Evolutionary conservation across 2,113 vertebrate genomes (phyloP), one percentile per base, ranked within the genome.

Genomic region (Thoracochromis brauschi): DNA sequence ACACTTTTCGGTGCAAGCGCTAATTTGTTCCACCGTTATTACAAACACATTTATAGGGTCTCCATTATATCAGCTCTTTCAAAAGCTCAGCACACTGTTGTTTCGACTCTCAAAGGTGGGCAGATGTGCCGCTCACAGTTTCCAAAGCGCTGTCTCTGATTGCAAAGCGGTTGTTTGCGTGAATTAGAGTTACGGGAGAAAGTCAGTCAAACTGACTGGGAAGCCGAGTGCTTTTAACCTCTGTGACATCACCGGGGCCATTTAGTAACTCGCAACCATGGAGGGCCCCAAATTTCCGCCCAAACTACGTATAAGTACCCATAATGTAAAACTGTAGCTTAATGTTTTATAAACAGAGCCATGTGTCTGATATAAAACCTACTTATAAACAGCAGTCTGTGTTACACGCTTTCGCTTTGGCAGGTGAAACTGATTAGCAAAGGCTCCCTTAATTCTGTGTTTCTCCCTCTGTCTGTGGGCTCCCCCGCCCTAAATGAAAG

Each of bases 391-490:
- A 63, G 86, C 88, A 80, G 84, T 90, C 81, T 92, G 85, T 85
- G 87, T 84, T 83, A 80, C 85, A 88, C 83, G 82, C 89, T 88
- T 89, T 90, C 68, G 87, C 89, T 92, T 83, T 92, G 68, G 82
- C 94, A 96, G 95, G 94, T 94, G 93, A 94, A 91, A 92, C 91
- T 94, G 94, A 95, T 96, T 95, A 96, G 47, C 81, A 31, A 29
- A 87, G 80, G 80, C 84, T 82, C 89, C 88, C 85, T 85, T 88
- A 85, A 91, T 88, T 92, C 88, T 80, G 57, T 47, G 53, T 88
- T 91, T 89, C 86, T 85, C 88, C 45, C 85, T 88, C 38, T 45
- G 80, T 90, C 91, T 88, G 84, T 88, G 89, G 88, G 81, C 53
- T 83, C 79, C 55, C 83, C 84, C 40, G 1, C 82, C 85, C 80